phyloP scores from a whole-genome alignment of 2,888 invertebrate species.

The Rhagonycha fulva region DNA sequence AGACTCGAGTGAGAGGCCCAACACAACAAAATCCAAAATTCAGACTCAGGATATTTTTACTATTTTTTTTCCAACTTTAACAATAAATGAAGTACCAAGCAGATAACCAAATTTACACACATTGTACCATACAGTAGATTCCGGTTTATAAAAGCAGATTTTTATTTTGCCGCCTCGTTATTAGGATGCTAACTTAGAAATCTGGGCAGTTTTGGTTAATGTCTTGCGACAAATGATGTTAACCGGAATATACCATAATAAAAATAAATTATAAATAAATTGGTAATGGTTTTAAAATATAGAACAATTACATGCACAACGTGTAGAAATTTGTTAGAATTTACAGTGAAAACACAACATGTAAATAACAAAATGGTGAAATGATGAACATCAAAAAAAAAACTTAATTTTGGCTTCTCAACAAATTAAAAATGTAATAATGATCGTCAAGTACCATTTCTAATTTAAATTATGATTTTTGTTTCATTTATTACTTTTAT shows the following conservation, averaged over 20 bases:
- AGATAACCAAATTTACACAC: not conserved
- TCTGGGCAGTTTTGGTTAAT: too few species aligned
- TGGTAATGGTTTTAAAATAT: not conserved
- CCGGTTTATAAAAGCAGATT: not conserved
- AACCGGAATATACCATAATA: not conserved
- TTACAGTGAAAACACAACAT: not conserved
- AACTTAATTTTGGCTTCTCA: too few species aligned
- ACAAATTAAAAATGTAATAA: too few species aligned
- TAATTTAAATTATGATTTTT: too few species aligned
- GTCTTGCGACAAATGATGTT: not conserved
- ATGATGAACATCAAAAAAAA: too few species aligned
- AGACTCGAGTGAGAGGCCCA: too few species aligned
- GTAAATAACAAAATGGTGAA: not conserved
- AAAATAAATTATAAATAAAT: not conserved
- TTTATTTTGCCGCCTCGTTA: too few species aligned
- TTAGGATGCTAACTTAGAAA: too few species aligned
- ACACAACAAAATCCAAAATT: not conserved
- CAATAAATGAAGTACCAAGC: not conserved
- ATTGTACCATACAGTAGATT: not conserved
- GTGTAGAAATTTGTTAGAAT: not conserved
- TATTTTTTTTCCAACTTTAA: not conserved
- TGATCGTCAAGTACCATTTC: too few species aligned
- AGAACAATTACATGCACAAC: not conserved
- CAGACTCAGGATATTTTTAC: not conserved
- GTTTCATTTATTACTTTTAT: too few species aligned